Evolutionary conservation across 2,113 vertebrate species (phyloP), one percentile per base, ranked within the genome.

Genomic region (Rhinopithecus roxellana): DNA sequence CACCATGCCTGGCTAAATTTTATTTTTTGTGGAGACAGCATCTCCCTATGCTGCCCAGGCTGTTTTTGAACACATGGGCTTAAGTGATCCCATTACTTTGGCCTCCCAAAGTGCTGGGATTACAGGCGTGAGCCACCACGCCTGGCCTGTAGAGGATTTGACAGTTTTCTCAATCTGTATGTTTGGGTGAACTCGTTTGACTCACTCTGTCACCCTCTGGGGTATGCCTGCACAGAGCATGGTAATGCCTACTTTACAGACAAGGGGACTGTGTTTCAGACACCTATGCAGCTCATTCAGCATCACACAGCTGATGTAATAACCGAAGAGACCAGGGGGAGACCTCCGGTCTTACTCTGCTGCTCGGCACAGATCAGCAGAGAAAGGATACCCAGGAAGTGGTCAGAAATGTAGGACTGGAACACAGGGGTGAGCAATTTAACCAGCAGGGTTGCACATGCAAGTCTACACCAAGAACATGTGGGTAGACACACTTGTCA

Each of bases 161-260:
- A 77, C 6, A 40, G 52, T 52, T 14, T 32, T 14, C n/a, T 43
- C 4, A 0, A 43, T 55, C 12, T 9, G 2, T 7, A 6, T 17
- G 18, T 2, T 11, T 6, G 35, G 38, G 38, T 43, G 17, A n/a
- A 25, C 16, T 79, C 27, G 0, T 9, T 18, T n/a, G 64, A 23
- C 17, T 45, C 27, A 23, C 50, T 35, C 81, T 67, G 25, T 32
- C 35, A 16, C 8, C n/a, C 52, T 13, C 25, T 3, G 35, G 22
- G 11, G 59, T 10, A 3, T 0, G 1, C 20, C 20, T n/a, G 8
- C 20, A n/a, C 48, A 35, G 13, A 70, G 27, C 12, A 8, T 2
- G 20, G 17, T 12, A n/a, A 48, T 5, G 90, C 55, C 23, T 38
- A 40, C 18, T 70, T 48, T 20, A 67, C 30, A n/a, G 59, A 59